Conservation (phyloP, 2,888 invertebrate genomes). For the Xanthorhoe spadicearia region DNA sequence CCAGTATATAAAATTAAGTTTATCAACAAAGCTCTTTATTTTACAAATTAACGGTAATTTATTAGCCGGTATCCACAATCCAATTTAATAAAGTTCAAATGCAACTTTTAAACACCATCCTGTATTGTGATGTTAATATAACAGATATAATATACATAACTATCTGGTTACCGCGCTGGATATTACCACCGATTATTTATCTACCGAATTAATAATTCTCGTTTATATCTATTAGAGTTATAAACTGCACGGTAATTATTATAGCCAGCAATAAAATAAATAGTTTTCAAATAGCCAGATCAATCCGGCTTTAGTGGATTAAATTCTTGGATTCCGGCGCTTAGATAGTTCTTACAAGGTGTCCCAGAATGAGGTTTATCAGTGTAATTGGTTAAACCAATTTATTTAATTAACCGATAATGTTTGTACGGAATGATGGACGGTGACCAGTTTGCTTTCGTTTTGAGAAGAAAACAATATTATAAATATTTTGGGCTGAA, state of each 20-base stretch:
- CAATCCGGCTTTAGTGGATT: slow-evolving; percentile 50
- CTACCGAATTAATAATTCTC: slow-evolving; percentile 42
- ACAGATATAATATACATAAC: slow-evolving; percentile 33
- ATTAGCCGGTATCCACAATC: too few relatives aligned
- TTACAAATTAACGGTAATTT: too few relatives aligned
- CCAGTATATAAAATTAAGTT: too few relatives aligned
- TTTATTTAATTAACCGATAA: background rate
- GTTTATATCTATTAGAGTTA: slow-evolving; percentile 46
- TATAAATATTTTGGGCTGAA: too few relatives aligned
- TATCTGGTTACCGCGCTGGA: slow-evolving; percentile 26
- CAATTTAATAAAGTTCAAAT: too few relatives aligned
- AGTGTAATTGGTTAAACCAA: background rate
- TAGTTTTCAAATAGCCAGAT: slow-evolving; percentile 49
- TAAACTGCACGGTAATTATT: slow-evolving; percentile 47
- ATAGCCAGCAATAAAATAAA: slow-evolving; percentile 47
- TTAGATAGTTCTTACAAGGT: slow-evolving; percentile 49
- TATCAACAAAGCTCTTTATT: too few relatives aligned
- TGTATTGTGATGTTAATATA: slow-evolving; percentile 31
- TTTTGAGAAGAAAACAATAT: too few relatives aligned
- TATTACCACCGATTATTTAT: slow-evolving; percentile 40
- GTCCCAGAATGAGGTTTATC: background rate
- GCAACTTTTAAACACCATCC: too few relatives aligned
- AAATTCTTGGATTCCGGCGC: slow-evolving; percentile 60
- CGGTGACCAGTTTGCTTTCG: too few relatives aligned
- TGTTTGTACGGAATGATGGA: background rate